Evolutionary conservation across 2,113 vertebrate species (phyloP).

Genomic region (Acrocephalus arundinaceus): DNA sequence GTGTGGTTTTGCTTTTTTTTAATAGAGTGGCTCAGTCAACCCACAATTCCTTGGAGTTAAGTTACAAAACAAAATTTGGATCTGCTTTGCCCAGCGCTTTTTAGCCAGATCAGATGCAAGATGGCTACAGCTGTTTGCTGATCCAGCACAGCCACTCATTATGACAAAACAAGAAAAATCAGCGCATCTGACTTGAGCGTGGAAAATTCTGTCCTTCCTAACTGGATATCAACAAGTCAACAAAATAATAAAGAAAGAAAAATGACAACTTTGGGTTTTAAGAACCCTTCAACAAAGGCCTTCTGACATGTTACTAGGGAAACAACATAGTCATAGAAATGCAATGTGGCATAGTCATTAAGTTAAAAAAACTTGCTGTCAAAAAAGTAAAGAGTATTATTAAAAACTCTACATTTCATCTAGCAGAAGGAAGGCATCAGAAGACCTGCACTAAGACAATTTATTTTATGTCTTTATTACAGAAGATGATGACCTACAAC

Average conservation of each 20-base stretch:
- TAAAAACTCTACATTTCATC: neutral
- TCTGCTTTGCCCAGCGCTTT: neutral
- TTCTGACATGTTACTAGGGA: conserved; percentile 36
- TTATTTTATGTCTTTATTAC: neutral
- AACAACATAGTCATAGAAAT: neutral
- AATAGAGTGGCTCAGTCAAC: neutral
- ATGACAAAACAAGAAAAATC: neutral
- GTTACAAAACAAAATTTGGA: neutral
- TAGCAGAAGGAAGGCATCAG: neutral
- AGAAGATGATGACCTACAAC: neutral
- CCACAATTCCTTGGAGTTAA: neutral
- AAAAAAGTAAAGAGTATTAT: neutral
- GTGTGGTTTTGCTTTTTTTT: neutral
- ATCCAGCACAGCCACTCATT: neutral
- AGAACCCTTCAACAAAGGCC: neutral
- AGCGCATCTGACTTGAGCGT: neutral
- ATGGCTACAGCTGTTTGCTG: neutral
- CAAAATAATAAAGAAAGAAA: neutral
- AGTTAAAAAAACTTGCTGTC: neutral
- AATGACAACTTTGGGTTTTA: neutral
- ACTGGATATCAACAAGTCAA: neutral
- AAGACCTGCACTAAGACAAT: neutral
- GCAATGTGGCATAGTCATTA: neutral
- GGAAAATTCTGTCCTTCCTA: neutral
- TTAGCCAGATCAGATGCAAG: neutral